Evolutionary conservation across 2,888 invertebrate genomes (phyloP), one percentile per base, ranked within the genome.

Genomic region (Cryptocephalus primarius): DNA sequence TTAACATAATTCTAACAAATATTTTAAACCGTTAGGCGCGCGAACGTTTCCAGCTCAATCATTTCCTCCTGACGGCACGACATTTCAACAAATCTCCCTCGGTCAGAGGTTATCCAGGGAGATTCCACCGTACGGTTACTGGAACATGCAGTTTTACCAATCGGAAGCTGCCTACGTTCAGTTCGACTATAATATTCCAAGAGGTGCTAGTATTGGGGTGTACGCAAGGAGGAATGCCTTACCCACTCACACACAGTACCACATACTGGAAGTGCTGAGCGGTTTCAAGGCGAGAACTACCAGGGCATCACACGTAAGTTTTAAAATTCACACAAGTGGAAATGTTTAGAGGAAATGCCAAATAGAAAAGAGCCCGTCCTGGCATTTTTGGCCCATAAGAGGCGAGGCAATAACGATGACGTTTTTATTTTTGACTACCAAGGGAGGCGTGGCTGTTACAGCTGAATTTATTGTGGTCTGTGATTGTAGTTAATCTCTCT

Each of bases 91-190:
- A 76, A 88, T 93, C 63, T 80, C 84, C 57, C 75, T 93, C 65
- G 91, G 92, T 56, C 86, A 90, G 72, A 83, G 87, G 67, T 76
- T 91, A 62, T 85, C 87, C 62, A 85, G 88, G 72, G 85, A 88
- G 74, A 89, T 96, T 66, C 85, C 87, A 64, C 86, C 94, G 54
- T 92, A 93, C 73, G 88, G 92, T 67, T 94, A 94, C 72, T 94
- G 94, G 94, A 92, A 93, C 72, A 89, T 93, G 83, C 92, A 93
- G 72, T 94, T 96, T 72, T 91, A 89, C 73, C 93, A 94, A 72
- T 88, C 89, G 50, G 88, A 92, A 72, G 86, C 93, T 45, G 87
- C 90, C 41, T 93, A 92, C 72, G 88, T 96, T 44, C 88, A 89
- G 67, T 94, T 95, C 69, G 93, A 95, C 72, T 90, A 95, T 71